Evolutionary conservation across 1,140 invertebrate species (phyloP).

Genomic region (Pantala flavescens): DNA sequence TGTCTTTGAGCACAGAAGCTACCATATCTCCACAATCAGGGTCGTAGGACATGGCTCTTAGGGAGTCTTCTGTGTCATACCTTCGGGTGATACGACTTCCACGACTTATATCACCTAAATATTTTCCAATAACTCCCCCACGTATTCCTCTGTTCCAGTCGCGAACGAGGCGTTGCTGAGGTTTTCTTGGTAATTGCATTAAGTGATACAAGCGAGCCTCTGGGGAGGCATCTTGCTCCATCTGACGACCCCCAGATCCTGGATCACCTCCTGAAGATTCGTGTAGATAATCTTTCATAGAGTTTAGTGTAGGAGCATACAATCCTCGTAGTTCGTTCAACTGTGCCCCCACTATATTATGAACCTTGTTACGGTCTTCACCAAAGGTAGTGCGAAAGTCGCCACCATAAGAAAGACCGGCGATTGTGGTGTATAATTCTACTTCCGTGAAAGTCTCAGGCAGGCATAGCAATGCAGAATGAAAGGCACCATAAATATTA

Average conservation of each 20-base stretch:
- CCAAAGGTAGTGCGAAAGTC: constrained; percentile 96
- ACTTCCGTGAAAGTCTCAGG: constrained; percentile 82
- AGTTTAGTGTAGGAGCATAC: constrained; percentile 59
- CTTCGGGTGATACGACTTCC: constrained; percentile 31
- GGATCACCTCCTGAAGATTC: constrained; percentile 39
- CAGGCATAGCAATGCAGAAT: constrained; percentile 72
- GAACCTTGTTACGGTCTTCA: constrained; percentile 91
- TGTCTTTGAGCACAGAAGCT: constrained; percentile 51
- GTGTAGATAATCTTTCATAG: constrained; percentile 53
- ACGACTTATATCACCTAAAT: not conserved
- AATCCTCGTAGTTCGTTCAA: constrained; percentile 62
- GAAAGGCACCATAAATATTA: constrained; percentile 80
- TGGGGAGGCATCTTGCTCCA: constrained; percentile 60
- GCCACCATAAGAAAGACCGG: constrained; percentile 83
- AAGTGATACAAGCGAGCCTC: constrained; percentile 70
- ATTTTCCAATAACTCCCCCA: constrained; percentile 33
- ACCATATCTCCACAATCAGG: constrained; percentile 61
- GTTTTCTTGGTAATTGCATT: constrained; percentile 68
- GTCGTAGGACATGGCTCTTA: constrained; percentile 63
- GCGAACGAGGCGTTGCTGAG: constrained; percentile 54
- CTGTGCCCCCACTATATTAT: constrained; percentile 85
- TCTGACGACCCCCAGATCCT: constrained; percentile 28
- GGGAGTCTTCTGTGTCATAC: constrained; percentile 70
- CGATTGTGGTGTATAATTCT: constrained; percentile 76
- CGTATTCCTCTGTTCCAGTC: constrained; percentile 46